These are phyloP conservation scores for Calephelis perditalis DNA, from an alignment of 2,888 invertebrate species.

Conservation along the genomic window DNA sequence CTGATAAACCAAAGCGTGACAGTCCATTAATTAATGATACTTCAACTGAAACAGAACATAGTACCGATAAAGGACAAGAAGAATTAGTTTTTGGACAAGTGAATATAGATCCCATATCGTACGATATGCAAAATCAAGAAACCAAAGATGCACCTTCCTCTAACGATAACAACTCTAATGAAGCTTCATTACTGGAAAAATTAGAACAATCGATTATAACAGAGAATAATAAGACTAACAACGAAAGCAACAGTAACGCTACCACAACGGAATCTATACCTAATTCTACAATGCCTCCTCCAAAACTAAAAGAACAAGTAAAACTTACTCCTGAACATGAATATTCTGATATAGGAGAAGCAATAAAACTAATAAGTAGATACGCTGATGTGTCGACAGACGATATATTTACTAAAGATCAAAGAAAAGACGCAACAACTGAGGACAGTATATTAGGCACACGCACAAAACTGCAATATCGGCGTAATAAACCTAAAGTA, in stretches of 20 bases:
- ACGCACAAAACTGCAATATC: constrained; percentile 64
- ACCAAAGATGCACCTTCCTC: constrained; percentile 31
- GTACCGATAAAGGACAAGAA: constrained; percentile 60
- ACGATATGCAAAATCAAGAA: constrained; percentile 43
- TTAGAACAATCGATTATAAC: constrained; percentile 12
- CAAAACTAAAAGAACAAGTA: constrained; percentile 51
- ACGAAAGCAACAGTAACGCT: constrained; percentile 32
- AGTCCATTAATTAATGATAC: constrained; percentile 50
- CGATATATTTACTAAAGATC: constrained; percentile 64
- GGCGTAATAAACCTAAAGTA: constrained; percentile 56
- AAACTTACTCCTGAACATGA: constrained; percentile 70
- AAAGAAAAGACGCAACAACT: constrained; percentile 46
- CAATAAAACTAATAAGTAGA: constrained; percentile 69
- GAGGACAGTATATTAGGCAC: constrained; percentile 65
- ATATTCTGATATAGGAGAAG: constrained; percentile 69
- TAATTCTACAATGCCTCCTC: constrained; percentile 35
- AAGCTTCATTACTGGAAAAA: constrained; percentile 16
- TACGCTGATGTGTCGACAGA: constrained; percentile 72
- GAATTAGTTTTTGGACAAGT: constrained; percentile 67
- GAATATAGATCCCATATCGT: constrained; percentile 59
- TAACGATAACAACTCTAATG: constrained; percentile 28
- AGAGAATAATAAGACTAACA: constrained; percentile 19
- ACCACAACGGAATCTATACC: constrained; percentile 23
- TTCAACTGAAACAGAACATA: constrained; percentile 39
- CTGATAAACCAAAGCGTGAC: constrained; percentile 69